Conservation (phyloP, 2,888 invertebrate species). For the Nemotelus pantherinus region DNA sequence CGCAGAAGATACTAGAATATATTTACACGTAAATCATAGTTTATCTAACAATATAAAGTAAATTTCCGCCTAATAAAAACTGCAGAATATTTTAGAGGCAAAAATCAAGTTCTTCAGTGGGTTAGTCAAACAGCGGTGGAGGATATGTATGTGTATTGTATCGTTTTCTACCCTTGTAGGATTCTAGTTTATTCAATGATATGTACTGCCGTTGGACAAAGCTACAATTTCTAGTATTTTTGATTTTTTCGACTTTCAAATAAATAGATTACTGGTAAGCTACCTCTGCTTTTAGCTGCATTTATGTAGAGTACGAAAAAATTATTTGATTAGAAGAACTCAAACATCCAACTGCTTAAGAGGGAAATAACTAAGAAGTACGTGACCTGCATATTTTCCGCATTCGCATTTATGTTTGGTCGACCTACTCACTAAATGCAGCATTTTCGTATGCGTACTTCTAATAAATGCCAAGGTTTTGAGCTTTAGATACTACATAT, state of each 20-base stretch:
- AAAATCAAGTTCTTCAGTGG: background rate
- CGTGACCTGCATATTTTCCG: background rate
- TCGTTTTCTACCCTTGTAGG: too few relatives aligned
- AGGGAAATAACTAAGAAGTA: too few relatives aligned
- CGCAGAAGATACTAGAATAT: constrained; percentile 43
- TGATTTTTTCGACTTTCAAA: too few relatives aligned
- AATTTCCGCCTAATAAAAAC: constrained; percentile 28
- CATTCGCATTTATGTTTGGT: constrained; percentile 41
- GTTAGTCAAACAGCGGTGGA: background rate
- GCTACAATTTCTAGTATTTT: too few relatives aligned
- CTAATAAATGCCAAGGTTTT: constrained; percentile 30
- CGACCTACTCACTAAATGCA: constrained; percentile 43
- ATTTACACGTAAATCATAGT: constrained; percentile 35
- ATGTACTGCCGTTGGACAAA: too few relatives aligned
- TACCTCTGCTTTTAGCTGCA: too few relatives aligned
- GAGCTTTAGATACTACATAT: background rate
- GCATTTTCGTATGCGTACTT: constrained; percentile 25
- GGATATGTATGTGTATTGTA: too few relatives aligned
- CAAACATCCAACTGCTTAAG: too few relatives aligned
- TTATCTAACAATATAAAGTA: constrained; percentile 41
- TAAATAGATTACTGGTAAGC: too few relatives aligned
- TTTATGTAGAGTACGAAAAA: too few relatives aligned
- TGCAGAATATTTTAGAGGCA: background rate
- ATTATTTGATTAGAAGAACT: too few relatives aligned
- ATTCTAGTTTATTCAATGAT: too few relatives aligned